Evolutionary conservation across 2,113 vertebrate species (phyloP).

Genomic region (Columba livia): DNA sequence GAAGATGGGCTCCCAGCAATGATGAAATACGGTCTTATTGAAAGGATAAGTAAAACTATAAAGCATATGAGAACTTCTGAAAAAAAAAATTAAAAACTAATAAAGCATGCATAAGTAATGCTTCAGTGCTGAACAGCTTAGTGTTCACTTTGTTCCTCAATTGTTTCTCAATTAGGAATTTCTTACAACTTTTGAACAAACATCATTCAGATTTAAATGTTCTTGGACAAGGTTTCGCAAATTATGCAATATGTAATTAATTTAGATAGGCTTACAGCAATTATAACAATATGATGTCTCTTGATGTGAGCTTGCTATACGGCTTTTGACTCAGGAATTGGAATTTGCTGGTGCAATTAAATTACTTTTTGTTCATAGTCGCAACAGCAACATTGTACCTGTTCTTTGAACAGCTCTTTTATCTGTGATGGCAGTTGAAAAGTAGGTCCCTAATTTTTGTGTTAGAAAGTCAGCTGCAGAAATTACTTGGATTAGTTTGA

Average conservation of each 20-base stretch:
- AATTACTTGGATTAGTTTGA: neutral
- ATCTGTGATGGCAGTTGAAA: neutral
- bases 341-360: neutral
- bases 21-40: slow-evolving; percentile 83
- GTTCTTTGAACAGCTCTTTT: neutral
- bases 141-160: neutral
- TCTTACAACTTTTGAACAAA: neutral
- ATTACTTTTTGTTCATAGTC: neutral
- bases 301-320: neutral
- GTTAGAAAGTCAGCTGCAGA: neutral
- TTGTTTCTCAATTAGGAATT: neutral
- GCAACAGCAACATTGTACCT: neutral
- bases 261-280: neutral
- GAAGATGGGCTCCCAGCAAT: slow-evolving; percentile 79
- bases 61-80: neutral
- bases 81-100: neutral
- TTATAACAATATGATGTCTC: neutral
- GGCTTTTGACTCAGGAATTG: neutral
- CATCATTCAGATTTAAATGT: neutral
- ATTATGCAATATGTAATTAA: neutral
- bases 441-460: neutral
- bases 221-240: neutral
- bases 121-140: neutral
- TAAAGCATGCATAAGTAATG: neutral
- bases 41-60: slow-evolving; percentile 88